A percentile compares a stretch with the other conserved stretches of the same genome.
Conservation (phyloP, 2,888 invertebrate species). For the Amblyjoppa fuscipennis region DNA sequence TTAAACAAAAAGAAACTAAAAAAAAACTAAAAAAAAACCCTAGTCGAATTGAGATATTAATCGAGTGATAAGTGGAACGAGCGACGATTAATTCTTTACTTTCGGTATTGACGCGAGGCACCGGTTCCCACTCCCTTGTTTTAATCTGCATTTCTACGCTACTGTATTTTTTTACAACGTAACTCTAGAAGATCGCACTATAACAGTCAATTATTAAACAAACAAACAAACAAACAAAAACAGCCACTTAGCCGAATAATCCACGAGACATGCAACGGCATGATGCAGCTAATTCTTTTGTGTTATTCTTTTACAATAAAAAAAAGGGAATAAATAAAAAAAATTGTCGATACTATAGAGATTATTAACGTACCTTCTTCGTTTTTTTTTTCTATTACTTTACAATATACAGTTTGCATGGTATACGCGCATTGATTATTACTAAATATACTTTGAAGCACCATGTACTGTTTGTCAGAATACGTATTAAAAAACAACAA, state of each 20-base stretch:
- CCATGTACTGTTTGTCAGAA: conserved; percentile 70
- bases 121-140: conserved; percentile 33
- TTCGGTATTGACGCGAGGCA: conserved; percentile 44
- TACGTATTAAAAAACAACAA: conserved; percentile 59
- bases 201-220: conserved; percentile 62
- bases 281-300: conserved; percentile 25
- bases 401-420: conserved; percentile 49
- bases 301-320: conserved; percentile 20
- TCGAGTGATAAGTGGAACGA: conserved; percentile 43
- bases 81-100: conserved; percentile 29
- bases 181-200: conserved; percentile 57
- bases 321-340: background rate
- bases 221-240: conserved; percentile 14
- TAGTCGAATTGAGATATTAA: conserved; percentile 62
- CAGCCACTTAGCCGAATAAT: conserved; percentile 41
- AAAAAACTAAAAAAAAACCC: conserved; percentile 36
- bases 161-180: conserved; percentile 62
- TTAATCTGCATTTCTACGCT: conserved; percentile 60
- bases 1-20: conserved; percentile 69
- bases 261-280: conserved; percentile 32
- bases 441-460: conserved; percentile 63
- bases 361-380: conserved; percentile 26
- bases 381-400: background rate
- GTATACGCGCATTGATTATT: conserved; percentile 54
- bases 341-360: background rate